Base-by-base conservation (phyloP, 2,888 invertebrate species). In the Ochropacha duplaris region DNA sequence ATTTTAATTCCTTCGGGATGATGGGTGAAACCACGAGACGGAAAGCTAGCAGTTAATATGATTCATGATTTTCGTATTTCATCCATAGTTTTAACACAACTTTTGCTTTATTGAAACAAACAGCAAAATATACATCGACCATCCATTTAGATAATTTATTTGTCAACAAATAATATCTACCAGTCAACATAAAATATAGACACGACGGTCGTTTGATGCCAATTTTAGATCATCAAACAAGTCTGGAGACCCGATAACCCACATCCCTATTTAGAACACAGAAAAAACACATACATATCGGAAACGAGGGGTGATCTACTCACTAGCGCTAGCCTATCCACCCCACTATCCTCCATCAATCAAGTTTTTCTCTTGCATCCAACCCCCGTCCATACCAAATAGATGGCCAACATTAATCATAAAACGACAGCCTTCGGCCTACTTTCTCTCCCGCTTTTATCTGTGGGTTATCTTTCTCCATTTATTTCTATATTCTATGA, bases 351-450 rank as follows among this genome's bases (percentile, higher is more conserved):
- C 83, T 77, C 74, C 86, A 90, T 91, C 90, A 87, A 91, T 90
- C 90, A 90, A 86, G 77, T 87, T 87, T 86, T 51, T 51, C 85
- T 83, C 75, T 72, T 74, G 58, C 66, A 59, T 64, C 67, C 56
- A 68, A 76, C 78, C 79, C 70, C 57, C 73, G 76, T 81, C 75
- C 72, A 71, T 78, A 81, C 76, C 77, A 76, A 80, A 86, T 84
- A 85, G 88, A 90, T 86, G 83, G 84, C 64, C 59, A 66, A 71
- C 88, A 88, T 91, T 87, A 87, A 90, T 90, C 90, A 87, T 88
- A 88, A 88, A 84, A 77, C 52, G 85, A 85, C 72, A 80, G 84
- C 79, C 83, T 76, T 72, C 69, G 78, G 68, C 78, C 79, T 68
- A 79, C 76, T 81, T 85, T 79, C 72, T 66, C 76, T 73, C 75